These are phyloP conservation scores for Gonocerus acuteangulatus DNA, from an alignment of 2,888 invertebrate species.

Conservation along the genomic window DNA sequence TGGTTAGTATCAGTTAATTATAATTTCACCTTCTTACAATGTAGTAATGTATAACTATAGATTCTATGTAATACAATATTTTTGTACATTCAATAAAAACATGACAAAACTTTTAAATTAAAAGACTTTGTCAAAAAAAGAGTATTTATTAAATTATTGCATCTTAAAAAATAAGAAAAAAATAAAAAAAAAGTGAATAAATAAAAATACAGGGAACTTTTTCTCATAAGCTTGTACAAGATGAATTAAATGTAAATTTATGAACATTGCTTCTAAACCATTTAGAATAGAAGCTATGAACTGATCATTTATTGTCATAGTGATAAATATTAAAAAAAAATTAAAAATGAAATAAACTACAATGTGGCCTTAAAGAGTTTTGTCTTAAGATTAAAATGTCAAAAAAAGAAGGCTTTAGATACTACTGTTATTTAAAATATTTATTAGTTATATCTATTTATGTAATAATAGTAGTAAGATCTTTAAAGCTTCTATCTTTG, in stretches of 20 bases:
- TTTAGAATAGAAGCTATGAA: too few species aligned
- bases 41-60: background rate
- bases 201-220: background rate
- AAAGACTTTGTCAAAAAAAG: background rate
- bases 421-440: too few species aligned
- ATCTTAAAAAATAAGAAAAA: background rate
- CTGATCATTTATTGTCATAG: too few species aligned
- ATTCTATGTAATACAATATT: background rate
- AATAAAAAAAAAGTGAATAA: background rate
- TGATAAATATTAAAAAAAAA: too few species aligned
- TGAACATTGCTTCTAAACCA: too few species aligned
- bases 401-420: too few species aligned
- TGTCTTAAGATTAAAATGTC: constrained; percentile 1
- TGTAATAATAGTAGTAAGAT: too few species aligned
- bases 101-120: too few species aligned
- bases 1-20: background rate
- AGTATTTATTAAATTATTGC: background rate
- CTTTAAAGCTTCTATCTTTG: too few species aligned
- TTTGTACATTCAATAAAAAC: background rate
- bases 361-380: constrained; percentile 14
- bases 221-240: background rate
- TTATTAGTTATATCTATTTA: too few species aligned
- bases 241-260: too few species aligned
- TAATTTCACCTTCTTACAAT: background rate
- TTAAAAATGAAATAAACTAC: background rate